Conservation (phyloP, 1,140 invertebrate species). For the Cotesia vestalis region DNA sequence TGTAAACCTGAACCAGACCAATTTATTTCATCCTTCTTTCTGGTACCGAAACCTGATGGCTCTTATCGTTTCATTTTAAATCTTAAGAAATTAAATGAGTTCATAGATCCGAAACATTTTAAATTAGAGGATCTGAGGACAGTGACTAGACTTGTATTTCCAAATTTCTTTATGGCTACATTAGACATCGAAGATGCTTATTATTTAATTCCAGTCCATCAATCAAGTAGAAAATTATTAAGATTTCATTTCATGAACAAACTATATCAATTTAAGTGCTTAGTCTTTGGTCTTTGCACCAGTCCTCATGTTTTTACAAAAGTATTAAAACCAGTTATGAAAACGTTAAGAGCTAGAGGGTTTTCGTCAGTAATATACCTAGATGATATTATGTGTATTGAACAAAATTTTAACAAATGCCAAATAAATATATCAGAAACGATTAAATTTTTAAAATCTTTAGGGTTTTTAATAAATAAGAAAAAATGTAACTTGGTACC, state of each 20-base stretch:
- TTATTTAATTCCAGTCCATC: slow-evolving; percentile 38
- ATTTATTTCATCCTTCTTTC: slow-evolving; percentile 48
- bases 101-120: slow-evolving; percentile 45
- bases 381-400: slow-evolving; percentile 30
- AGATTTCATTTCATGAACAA: slow-evolving; percentile 23
- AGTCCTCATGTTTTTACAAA: slow-evolving; percentile 28
- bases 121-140: slow-evolving; percentile 38
- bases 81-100: slow-evolving; percentile 48
- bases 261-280: slow-evolving; percentile 27
- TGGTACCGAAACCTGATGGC: slow-evolving; percentile 46
- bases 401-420: slow-evolving; percentile 1
- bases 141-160: slow-evolving; percentile 37
- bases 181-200: slow-evolving; percentile 32
- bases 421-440: slow-evolving; percentile 5
- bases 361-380: slow-evolving; percentile 17
- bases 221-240: slow-evolving; percentile 39
- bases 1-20: slow-evolving; percentile 25
- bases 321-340: slow-evolving; percentile 1
- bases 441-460: neutral
- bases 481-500: too few species aligned
- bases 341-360: slow-evolving; percentile 21
- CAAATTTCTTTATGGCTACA: slow-evolving; percentile 27
- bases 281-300: slow-evolving; percentile 23
- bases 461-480: too few species aligned
- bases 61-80: slow-evolving; percentile 48